Evolutionary conservation across 2,888 invertebrate species (phyloP).

Genomic region (Tenthredo livida): DNA sequence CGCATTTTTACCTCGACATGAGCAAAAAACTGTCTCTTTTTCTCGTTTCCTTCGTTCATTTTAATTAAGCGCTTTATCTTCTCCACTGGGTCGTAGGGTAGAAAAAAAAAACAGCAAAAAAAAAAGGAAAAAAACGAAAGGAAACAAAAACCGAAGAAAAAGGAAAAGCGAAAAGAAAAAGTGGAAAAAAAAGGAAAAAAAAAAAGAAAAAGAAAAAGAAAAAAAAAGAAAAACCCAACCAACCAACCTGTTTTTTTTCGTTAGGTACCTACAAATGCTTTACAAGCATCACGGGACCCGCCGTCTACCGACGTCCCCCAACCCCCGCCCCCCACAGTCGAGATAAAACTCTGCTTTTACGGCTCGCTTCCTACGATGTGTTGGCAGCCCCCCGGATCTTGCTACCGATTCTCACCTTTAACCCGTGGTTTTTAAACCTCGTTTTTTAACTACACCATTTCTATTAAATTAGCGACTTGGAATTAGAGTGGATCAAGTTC

Average conservation of each 20-base stretch:
- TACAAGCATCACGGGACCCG: conserved; percentile 36
- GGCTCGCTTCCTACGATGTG: conserved; percentile 25
- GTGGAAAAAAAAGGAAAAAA: too few species aligned
- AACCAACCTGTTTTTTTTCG: conserved; percentile 5
- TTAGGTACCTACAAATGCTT: conserved; percentile 28
- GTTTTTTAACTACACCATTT: background rate
- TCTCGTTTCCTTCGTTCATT: background rate
- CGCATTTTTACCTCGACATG: background rate
- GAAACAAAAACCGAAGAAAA: background rate
- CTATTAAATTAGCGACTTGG: background rate
- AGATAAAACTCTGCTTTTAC: conserved; percentile 47
- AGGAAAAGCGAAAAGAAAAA: too few species aligned
- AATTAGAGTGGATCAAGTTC: background rate
- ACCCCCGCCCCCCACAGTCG: background rate
- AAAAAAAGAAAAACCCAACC: background rate
- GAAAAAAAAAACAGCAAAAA: background rate
- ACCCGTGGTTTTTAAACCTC: background rate
- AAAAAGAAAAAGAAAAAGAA: too few species aligned
- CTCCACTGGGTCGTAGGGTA: conserved; percentile 8
- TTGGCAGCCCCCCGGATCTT: conserved; percentile 22
- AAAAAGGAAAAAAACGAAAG: background rate
- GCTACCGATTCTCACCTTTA: background rate
- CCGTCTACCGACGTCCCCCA: background rate
- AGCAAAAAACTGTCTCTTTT: background rate
- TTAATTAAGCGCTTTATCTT: conserved; percentile 37